Evolutionary conservation across 2,113 vertebrate genomes (phyloP), one percentile per base, ranked within the genome.

Genomic region (Bufo gargarizans): DNA sequence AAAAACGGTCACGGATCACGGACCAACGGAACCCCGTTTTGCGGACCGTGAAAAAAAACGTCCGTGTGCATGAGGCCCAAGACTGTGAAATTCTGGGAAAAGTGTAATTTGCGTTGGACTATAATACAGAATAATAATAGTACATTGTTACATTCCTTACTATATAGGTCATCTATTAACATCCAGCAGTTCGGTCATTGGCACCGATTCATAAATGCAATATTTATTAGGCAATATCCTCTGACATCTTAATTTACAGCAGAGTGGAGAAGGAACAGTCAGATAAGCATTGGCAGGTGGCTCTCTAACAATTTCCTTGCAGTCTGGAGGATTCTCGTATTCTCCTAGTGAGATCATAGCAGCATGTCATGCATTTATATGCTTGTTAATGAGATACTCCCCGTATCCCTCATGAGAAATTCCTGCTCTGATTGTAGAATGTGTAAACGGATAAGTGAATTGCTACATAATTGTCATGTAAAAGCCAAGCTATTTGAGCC

Each of bases 291-390:
- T 33, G 90, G 61, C 84, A 89, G 86, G 81, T 0, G 0, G n/a
- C 43, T 65, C 22, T 72, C 11, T 11, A 3, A 74, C 50, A 90
- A 43, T 90, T 82, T 65, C 84, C 63, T 76, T 50, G 65, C 86
- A 90, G 55, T 69, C 90, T 84, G 81, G 47, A 53, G 85, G 11
- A 8, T 78, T 45, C 2, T 8, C 56, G 86, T 20, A 82, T 89
- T 85, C 79, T 53, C 67, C 80, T 45, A 47, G 71, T 77, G 91
- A 90, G 91, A 92, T 72, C 0, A 0, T 16, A 91, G 82, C 82
- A 87, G 84, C 90, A 89, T 0, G 0, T 86, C 78, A 92, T 92
- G 93, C 91, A 92, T 93, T 93, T 92, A 92, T 92, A 92, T 85
- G 88, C 81, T 87, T 91, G 47, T 53, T 92, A 92, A 93, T 93